Conservation (phyloP, 1,140 invertebrate species). For the Pachyrhynchus sulphureomaculatus region DNA sequence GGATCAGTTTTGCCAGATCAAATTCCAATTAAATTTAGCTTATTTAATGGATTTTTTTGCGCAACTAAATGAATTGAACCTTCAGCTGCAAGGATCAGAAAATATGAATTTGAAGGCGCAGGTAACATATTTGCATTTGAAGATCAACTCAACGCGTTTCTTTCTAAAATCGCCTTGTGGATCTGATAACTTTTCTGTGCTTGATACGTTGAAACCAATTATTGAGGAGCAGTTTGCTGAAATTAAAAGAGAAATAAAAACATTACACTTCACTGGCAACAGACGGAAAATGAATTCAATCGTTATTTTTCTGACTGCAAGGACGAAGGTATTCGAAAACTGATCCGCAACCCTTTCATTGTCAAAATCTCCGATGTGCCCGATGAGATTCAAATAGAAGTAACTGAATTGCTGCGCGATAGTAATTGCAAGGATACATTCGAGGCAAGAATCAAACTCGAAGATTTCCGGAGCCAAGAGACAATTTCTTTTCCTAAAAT, state of each 20-base stretch:
- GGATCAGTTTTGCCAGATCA: neutral
- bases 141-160: slow-evolving; percentile 31
- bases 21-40: slow-evolving; percentile 34
- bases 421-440: no score
- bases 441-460: no score
- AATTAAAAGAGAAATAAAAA: slow-evolving; percentile 31
- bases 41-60: slow-evolving; percentile 37
- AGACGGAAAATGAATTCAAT: slow-evolving; percentile 35
- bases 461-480: no score
- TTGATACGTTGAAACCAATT: no score
- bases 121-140: slow-evolving; percentile 31
- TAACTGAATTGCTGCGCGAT: slow-evolving; percentile 1
- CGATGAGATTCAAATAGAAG: no score
- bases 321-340: no score
- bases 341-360: no score
- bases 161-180: slow-evolving; percentile 32
- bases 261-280: slow-evolving; percentile 7
- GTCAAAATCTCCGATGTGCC: no score
- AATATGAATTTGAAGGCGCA: slow-evolving; percentile 29
- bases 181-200: slow-evolving; percentile 30
- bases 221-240: slow-evolving; percentile 25
- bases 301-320: no score
- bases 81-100: slow-evolving; percentile 36
- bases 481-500: no score
- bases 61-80: slow-evolving; percentile 38